Base-by-base conservation (phyloP, 1,140 invertebrate genomes). In the Drosophila lacertosa region DNA sequence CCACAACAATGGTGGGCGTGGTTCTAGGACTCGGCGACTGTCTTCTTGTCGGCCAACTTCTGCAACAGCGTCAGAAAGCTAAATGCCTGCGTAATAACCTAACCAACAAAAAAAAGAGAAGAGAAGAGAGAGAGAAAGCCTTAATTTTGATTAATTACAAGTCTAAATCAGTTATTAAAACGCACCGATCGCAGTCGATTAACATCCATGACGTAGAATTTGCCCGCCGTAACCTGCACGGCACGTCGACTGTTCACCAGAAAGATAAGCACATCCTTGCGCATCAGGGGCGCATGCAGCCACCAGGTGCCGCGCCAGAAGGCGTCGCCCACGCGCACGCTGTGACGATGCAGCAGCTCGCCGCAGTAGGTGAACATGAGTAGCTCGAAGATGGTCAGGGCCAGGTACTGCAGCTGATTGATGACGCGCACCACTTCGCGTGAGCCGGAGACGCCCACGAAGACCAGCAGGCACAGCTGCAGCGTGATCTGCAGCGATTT, bases 31-130 rank as follows among this genome's bases (percentile, higher is more conserved):
- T 62, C 97, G 2, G 88, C 0, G 15, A 26, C 55, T 24, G 44
- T 9, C 53, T 98, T 51, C 92, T 95, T 60, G 96, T 96, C 92
- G 92, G 94, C 86, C 95, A 96, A 81, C 93, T 94, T 91, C 40
- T 90, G 89, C 9, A 91, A 58, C 18, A 91, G 55, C 11, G 89
- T 91, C 16, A 91, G 47, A 53, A 91, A 91, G 32, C 89, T 91
- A n/a, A 91, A 91, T 2, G 89, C 89, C 60, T 89, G 89, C 3
- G 86, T 76, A 24, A 91, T 68, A 5, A 91, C 89, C 89, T 91
- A 15, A 24, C 0, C n/a, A n/a, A n/a, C n/a, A n/a, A n/a, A n/a
- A n/a, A n/a, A n/a, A 6, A 74, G 11, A 6, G 53, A 5, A 6
- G 29, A 42, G 15, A 24, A 13, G 26, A 5, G 24, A 51, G 15